phyloP scores from a whole-genome alignment of 2,888 invertebrate species.

The Idaea aversata region DNA sequence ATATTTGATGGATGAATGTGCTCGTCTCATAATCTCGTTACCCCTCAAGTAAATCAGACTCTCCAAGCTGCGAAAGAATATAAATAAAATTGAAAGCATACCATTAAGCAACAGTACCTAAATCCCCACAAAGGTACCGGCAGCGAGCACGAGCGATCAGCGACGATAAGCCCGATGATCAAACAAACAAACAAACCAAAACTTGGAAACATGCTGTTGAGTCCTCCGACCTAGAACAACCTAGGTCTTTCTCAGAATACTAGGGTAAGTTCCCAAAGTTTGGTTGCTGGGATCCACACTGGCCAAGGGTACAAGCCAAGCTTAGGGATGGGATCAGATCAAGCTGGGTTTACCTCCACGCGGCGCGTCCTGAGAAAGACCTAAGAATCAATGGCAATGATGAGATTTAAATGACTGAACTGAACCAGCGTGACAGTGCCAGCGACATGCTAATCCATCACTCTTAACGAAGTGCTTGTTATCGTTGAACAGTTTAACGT shows the following conservation, averaged over 20 bases:
- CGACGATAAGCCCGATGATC: constrained; percentile 61
- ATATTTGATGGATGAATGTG: neutral
- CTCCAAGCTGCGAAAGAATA: constrained; percentile 4
- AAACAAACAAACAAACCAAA: constrained; percentile 73
- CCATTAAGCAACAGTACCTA: neutral
- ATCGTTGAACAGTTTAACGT: neutral
- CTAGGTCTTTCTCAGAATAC: constrained; percentile 78
- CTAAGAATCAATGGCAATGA: constrained; percentile 76
- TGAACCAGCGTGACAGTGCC: constrained; percentile 59
- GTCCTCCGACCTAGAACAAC: constrained; percentile 74
- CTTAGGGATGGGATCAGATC: constrained; percentile 65
- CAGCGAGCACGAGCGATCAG: constrained; percentile 45
- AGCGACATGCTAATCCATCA: constrained; percentile 65
- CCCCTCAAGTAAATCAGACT: constrained; percentile 28
- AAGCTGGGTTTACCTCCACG: constrained; percentile 74
- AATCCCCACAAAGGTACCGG: constrained; percentile 11
- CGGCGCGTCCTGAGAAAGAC: constrained; percentile 78
- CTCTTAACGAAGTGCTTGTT: neutral
- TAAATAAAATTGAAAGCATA: constrained; percentile 3
- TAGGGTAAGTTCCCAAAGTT: constrained; percentile 65
- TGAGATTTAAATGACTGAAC: constrained; percentile 63
- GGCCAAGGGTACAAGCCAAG: constrained; percentile 69
- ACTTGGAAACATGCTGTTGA: constrained; percentile 78
- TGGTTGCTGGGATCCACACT: constrained; percentile 67
- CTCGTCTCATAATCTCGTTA: neutral